These are phyloP conservation scores for Argyrosomus regius DNA, from an alignment of 2,797 vertebrate species.

Conservation along the genomic window DNA sequence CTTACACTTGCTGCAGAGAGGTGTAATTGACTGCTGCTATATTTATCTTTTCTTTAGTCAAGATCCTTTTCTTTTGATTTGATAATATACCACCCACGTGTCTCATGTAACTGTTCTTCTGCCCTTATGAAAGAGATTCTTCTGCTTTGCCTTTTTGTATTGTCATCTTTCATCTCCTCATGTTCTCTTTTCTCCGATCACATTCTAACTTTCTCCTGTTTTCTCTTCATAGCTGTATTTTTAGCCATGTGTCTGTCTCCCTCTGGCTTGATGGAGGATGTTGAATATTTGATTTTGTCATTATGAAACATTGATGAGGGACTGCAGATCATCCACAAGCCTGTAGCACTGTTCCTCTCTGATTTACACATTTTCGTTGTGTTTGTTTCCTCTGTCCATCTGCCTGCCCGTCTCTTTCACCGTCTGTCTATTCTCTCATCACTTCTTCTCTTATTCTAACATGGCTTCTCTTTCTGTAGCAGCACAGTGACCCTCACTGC, in stretches of 20 bases:
- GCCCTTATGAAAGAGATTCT: constrained; percentile 20
- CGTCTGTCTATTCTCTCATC: background rate
- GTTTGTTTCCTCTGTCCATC: constrained; percentile 7
- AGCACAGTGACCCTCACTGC: background rate
- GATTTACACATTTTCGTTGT: background rate
- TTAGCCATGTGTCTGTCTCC: background rate
- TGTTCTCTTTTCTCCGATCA: constrained; percentile 1
- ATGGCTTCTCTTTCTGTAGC: background rate
- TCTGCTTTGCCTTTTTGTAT: constrained; percentile 16
- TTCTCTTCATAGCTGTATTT: constrained; percentile 3
- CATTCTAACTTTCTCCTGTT: constrained; percentile 1
- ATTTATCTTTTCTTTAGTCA: constrained; percentile 53
- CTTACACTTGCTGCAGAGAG: background rate
- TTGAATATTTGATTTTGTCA: constrained; percentile 41
- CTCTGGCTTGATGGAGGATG: background rate
- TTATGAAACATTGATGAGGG: constrained; percentile 40
- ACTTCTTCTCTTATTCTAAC: constrained; percentile 1
- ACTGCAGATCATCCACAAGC: constrained; percentile 6
- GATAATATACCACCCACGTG: constrained; percentile 9
- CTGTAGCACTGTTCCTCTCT: background rate
- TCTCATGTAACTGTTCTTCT: constrained; percentile 9
- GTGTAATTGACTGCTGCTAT: constrained; percentile 55
- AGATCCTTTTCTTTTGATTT: constrained; percentile 28
- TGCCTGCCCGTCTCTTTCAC: background rate
- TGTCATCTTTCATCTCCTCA: constrained; percentile 19